phyloP scores from a whole-genome alignment of 2,888 invertebrate species.

The Amblyjoppa proteus region DNA sequence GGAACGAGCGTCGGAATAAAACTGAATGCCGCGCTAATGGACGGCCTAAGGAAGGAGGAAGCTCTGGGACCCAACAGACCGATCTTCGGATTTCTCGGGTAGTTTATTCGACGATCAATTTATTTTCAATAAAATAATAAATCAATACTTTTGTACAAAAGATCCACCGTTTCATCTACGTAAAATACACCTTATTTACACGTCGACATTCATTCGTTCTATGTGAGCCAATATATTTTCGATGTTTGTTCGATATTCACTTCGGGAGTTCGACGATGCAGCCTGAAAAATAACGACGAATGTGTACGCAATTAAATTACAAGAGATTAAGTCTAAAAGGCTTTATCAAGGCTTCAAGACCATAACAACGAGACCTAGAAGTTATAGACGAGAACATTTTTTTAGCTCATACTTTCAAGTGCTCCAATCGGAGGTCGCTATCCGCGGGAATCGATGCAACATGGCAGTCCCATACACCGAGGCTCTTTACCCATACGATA shows the following conservation, averaged over 20 bases:
- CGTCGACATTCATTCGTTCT: slow-evolving; percentile 65
- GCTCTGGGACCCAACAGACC: slow-evolving; percentile 83
- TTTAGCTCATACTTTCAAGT: slow-evolving; percentile 72
- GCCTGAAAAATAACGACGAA: slow-evolving; percentile 67
- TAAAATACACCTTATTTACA: slow-evolving; percentile 41
- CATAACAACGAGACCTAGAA: too few species aligned
- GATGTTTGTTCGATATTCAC: slow-evolving; percentile 77
- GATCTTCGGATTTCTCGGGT: slow-evolving; percentile 85
- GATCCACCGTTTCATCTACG: not conserved
- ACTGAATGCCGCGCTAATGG: slow-evolving; percentile 89
- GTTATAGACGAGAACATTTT: not conserved
- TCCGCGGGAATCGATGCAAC: slow-evolving; percentile 71
- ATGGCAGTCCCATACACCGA: slow-evolving; percentile 77
- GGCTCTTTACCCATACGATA: slow-evolving; percentile 82
- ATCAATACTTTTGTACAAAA: slow-evolving; percentile 21
- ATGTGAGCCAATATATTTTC: slow-evolving; percentile 75
- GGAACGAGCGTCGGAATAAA: slow-evolving; percentile 90
- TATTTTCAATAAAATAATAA: slow-evolving; percentile 48
- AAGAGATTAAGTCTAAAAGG: not conserved
- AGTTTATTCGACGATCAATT: slow-evolving; percentile 59
- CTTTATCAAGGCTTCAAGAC: not conserved
- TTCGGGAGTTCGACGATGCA: slow-evolving; percentile 60
- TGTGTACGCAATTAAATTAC: not conserved
- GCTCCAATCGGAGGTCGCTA: slow-evolving; percentile 67
- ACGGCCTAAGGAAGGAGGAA: slow-evolving; percentile 88